These are phyloP conservation scores for Perca fluviatilis DNA, from an alignment of 2,113 vertebrate species.

Conservation along the genomic window DNA sequence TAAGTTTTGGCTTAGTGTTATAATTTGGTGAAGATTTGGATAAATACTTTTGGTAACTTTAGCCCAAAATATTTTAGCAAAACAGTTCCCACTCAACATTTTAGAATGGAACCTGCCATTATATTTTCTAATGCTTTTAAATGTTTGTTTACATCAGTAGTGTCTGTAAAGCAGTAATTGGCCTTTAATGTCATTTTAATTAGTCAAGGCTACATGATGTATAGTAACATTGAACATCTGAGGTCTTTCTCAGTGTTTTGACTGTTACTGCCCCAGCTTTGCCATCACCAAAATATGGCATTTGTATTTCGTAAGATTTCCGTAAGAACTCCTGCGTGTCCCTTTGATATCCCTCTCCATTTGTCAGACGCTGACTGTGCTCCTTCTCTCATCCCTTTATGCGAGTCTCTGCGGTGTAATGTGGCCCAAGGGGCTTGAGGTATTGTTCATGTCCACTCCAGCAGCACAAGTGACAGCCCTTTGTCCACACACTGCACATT, in stretches of 20 bases:
- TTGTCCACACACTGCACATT: conserved; percentile 61
- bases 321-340: conserved; percentile 13
- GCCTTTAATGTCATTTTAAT: not conserved
- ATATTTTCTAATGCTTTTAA: not conserved
- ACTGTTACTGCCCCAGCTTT: conserved; percentile 1
- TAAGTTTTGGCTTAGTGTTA: not conserved
- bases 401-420: conserved; percentile 65
- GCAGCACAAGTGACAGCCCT: conserved; percentile 66
- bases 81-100: not conserved
- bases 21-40: not conserved
- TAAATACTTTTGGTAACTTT: not conserved
- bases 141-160: not conserved
- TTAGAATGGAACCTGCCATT: not conserved
- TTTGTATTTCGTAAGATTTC: conserved; percentile 11
- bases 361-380: conserved; percentile 50
- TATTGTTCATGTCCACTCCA: conserved; percentile 77
- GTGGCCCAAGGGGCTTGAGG: conserved; percentile 68
- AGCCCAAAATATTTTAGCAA: not conserved
- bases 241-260: not conserved
- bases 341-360: conserved; percentile 56
- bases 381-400: conserved; percentile 56
- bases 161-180: not conserved
- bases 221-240: not conserved
- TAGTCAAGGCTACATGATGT: not conserved
- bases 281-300: conserved; percentile 4